Evolutionary conservation across 2,113 vertebrate genomes (phyloP).

Genomic region (Erinaceus europaeus): DNA sequence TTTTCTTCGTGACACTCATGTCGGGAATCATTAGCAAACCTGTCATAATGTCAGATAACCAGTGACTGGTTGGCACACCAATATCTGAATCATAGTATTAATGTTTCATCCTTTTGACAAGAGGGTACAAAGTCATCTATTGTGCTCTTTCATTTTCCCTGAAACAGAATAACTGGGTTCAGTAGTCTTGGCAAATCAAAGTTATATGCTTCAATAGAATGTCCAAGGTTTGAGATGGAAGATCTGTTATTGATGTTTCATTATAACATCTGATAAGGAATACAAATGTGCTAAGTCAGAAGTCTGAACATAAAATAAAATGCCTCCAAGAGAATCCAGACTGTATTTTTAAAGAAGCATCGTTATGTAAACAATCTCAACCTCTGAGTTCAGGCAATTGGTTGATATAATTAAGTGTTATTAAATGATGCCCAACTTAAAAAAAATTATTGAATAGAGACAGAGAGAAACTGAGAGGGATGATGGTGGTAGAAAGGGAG

Average conservation of each 20-base stretch:
- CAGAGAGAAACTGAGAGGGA: no score
- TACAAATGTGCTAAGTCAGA: background rate
- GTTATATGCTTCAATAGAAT: constrained; percentile 60
- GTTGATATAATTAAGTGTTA: constrained; percentile 32
- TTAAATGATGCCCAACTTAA: no score
- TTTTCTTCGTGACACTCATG: constrained; percentile 83
- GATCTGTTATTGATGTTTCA: constrained; percentile 55
- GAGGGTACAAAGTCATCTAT: constrained; percentile 84
- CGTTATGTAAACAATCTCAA: constrained; percentile 35
- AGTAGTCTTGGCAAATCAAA: constrained; percentile 77
- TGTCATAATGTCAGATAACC: constrained; percentile 79
- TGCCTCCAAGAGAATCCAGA: background rate
- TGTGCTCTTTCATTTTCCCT: constrained; percentile 84
- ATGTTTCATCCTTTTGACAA: constrained; percentile 80
- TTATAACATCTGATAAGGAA: constrained; percentile 5
- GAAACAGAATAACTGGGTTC: constrained; percentile 77
- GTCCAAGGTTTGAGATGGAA: constrained; percentile 47
- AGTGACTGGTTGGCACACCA: constrained; percentile 74
- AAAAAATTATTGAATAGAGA: no score
- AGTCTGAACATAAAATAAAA: background rate
- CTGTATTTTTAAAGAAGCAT: background rate
- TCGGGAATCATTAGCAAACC: constrained; percentile 85
- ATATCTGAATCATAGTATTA: constrained; percentile 78
- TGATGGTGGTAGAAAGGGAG: no score
- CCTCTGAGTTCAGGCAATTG: background rate